Evolutionary conservation across 2,797 vertebrate genomes (phyloP).

Genomic region (Picus viridis): DNA sequence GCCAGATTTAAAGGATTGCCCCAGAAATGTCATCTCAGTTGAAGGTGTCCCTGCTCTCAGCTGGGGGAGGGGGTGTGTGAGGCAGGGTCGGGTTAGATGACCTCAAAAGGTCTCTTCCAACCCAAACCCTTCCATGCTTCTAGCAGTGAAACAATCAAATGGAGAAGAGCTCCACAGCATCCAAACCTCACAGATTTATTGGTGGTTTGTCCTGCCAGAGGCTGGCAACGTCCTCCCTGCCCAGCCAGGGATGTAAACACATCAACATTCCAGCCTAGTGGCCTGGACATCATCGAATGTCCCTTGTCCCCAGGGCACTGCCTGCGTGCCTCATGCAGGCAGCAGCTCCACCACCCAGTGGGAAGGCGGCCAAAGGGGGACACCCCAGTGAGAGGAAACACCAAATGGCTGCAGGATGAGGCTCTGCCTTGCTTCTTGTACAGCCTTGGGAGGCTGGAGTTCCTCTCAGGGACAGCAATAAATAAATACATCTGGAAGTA

Average conservation of each 20-base stretch:
- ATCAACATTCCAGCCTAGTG: neutral
- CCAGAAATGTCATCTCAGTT: no score
- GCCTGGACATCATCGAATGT: neutral
- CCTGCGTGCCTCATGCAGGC: neutral
- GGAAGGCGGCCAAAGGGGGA: neutral
- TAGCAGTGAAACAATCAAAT: neutral
- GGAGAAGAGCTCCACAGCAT: neutral
- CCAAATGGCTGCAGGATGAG: neutral
- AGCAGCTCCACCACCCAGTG: neutral
- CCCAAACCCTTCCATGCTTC: no score
- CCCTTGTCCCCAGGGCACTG: neutral
- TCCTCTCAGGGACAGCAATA: no score
- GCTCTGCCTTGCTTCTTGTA: neutral
- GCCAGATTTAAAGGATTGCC: neutral
- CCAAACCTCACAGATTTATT: neutral
- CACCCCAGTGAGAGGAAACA: neutral
- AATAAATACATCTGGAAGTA: neutral
- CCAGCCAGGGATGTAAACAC: constrained; percentile 2
- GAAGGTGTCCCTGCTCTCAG: no score
- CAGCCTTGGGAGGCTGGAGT: neutral
- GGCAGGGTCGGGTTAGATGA: no score
- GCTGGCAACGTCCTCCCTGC: neutral
- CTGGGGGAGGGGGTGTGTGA: no score
- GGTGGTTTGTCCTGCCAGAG: constrained; percentile 1
- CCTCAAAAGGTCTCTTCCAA: no score